Evolutionary conservation across 2,888 invertebrate species (phyloP).

Genomic region (Bombylius major): DNA sequence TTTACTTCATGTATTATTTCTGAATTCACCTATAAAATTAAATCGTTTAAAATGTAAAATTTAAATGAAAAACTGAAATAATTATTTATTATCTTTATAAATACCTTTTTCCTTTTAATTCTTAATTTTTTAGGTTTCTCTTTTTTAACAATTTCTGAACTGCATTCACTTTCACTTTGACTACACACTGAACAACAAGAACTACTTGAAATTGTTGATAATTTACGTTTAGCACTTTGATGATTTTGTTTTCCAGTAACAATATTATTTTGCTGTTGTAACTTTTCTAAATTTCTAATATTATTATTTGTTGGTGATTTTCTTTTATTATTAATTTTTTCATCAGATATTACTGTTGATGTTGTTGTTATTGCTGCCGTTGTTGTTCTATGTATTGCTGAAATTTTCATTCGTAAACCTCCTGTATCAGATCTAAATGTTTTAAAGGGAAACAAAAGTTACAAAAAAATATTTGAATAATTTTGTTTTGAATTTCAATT

Average conservation of each 20-base stretch:
- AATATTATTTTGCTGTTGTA: background rate
- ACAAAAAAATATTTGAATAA: background rate
- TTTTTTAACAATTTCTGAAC: constrained; percentile 10
- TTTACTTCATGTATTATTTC: background rate
- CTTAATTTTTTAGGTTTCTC: constrained; percentile 26
- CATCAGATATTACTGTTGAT: constrained; percentile 3
- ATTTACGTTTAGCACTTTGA: constrained; percentile 5
- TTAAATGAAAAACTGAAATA: background rate
- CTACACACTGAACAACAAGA: constrained; percentile 15
- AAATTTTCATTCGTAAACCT: constrained; percentile 36
- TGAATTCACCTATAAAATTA: background rate
- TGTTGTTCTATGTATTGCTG: constrained; percentile 26
- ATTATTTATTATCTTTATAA: background rate
- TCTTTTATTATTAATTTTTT: constrained; percentile 14
- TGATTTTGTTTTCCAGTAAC: background rate
- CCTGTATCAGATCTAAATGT: constrained; percentile 29
- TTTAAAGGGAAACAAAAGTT: background rate
- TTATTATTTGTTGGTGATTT: constrained; percentile 6
- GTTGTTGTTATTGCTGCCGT: constrained; percentile 1
- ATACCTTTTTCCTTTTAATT: constrained; percentile 30
- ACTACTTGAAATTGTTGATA: constrained; percentile 12
- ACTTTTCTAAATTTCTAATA: background rate
- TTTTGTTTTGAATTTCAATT: background rate
- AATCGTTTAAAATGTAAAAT: background rate
- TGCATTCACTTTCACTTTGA: constrained; percentile 16